phyloP scores from a whole-genome alignment of 2,888 invertebrate species.

The Lepidochitona cinerea region DNA sequence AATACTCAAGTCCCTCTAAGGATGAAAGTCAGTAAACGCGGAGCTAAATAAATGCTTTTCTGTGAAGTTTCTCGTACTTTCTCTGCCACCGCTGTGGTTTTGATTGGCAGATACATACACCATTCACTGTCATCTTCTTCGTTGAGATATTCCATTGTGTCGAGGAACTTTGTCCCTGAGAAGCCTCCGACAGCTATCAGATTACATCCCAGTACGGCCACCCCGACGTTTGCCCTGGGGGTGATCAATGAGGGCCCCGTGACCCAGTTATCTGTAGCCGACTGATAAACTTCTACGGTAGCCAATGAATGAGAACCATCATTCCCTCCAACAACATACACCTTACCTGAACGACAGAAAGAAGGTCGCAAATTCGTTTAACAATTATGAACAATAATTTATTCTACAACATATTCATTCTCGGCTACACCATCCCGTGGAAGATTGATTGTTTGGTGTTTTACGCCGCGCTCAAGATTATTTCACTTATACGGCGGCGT shows the following conservation, averaged over 20 bases:
- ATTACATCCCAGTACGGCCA: slow-evolving; percentile 80
- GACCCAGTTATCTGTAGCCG: slow-evolving; percentile 77
- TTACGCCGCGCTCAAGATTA: too few species aligned
- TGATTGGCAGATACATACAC: slow-evolving; percentile 60
- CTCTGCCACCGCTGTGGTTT: not conserved
- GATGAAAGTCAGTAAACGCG: too few species aligned
- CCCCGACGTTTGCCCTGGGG: slow-evolving; percentile 80
- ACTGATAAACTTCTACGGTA: slow-evolving; percentile 76
- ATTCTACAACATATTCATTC: too few species aligned
- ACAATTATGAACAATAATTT: too few species aligned
- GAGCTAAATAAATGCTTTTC: too few species aligned
- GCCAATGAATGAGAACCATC: slow-evolving; percentile 79
- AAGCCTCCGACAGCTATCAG: slow-evolving; percentile 89
- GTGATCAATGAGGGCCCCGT: slow-evolving; percentile 82
- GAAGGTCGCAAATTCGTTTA: too few species aligned
- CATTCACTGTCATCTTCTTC: slow-evolving; percentile 80
- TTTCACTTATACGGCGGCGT: too few species aligned
- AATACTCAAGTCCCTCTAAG: too few species aligned
- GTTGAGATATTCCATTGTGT: slow-evolving; percentile 83
- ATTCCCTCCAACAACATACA: slow-evolving; percentile 87
- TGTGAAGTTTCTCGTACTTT: not conserved
- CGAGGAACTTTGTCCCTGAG: slow-evolving; percentile 78
- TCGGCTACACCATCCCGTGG: too few species aligned
- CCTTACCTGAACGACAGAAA: too few species aligned
- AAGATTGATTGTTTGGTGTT: too few species aligned